Evolutionary conservation across 1,140 invertebrate species (phyloP), one percentile per base, ranked within the genome.

Genomic region (Cardiocondyla obscurior): DNA sequence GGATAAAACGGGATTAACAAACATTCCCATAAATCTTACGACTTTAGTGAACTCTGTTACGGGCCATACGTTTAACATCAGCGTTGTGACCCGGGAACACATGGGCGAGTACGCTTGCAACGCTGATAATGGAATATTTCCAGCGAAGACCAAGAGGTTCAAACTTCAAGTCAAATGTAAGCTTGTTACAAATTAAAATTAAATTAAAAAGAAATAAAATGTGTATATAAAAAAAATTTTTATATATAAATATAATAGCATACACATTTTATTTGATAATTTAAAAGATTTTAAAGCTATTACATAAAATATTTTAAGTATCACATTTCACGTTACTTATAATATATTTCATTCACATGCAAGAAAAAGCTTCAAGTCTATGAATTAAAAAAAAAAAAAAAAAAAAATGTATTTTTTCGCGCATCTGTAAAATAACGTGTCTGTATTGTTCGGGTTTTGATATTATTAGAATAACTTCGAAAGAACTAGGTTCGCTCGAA

Each of bases 91-190:
- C 30, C 95, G 98, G 64, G 96, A 96, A 88, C 97, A 99, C 90
- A 98, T 98, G 95, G 98, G 98, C 60, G 96, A 95, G 33, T 98
- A 98, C 90, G 95, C 96, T 12, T 99, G 98, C 87, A 95, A 96
- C 28, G 98, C 98, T 46, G 96, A 97, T 92, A 99, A 99, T 92
- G 98, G 98, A 2, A 95, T 99, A 88, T 96, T 97, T 19, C 98
- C 98, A 0, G 94, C 96, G 49, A 97, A 96, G 44, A 97, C 96
- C 91, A 97, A 97, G 92, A 97, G 96, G 44, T 97, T 97, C 82
- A 95, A 95, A 67, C 95, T 99, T 8, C 96, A 98, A 94, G 97
- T 99, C 14, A 96, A 98, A 86, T 99, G 98, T 99, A 93, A 97
- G 97, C 96, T 69, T 19, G 8, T 55, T 53, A 44, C 12, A 44